These are phyloP conservation scores for Pluvialis apricaria DNA, from an alignment of 2,113 vertebrate genomes.

Conservation along the genomic window DNA sequence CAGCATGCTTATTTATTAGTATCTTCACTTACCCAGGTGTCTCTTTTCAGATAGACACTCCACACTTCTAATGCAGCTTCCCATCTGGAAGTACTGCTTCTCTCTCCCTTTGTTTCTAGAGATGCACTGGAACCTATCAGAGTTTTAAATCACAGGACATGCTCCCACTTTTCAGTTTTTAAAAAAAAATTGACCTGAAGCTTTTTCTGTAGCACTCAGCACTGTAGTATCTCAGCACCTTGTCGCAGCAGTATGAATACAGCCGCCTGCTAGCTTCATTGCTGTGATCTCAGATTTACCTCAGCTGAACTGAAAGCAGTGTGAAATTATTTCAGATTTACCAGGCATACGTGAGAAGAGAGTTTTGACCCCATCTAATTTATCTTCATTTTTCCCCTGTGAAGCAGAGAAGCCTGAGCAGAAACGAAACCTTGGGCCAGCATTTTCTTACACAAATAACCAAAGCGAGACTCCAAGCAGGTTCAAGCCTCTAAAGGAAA, in stretches of 20 bases:
- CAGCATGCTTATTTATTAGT: conserved; percentile 41
- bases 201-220: background rate
- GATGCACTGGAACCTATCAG: background rate
- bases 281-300: background rate
- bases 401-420: background rate
- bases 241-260: background rate
- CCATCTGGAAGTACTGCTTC: conserved; percentile 9
- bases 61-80: background rate
- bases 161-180: background rate
- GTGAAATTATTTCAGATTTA: background rate
- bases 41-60: conserved; percentile 32
- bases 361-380: background rate
- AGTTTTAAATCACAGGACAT: background rate
- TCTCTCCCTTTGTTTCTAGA: background rate
- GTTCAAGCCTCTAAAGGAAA: background rate
- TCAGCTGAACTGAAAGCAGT: background rate
- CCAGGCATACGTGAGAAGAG: background rate
- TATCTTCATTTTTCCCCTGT: background rate
- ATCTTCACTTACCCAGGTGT: conserved; percentile 51
- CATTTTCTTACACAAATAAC: conserved; percentile 19
- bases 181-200: background rate
- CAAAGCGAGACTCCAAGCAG: background rate
- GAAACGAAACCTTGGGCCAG: background rate
- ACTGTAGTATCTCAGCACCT: background rate
- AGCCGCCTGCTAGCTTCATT: background rate